phyloP scores from a whole-genome alignment of 2,797 vertebrate genomes.

The Botia almorhae region DNA sequence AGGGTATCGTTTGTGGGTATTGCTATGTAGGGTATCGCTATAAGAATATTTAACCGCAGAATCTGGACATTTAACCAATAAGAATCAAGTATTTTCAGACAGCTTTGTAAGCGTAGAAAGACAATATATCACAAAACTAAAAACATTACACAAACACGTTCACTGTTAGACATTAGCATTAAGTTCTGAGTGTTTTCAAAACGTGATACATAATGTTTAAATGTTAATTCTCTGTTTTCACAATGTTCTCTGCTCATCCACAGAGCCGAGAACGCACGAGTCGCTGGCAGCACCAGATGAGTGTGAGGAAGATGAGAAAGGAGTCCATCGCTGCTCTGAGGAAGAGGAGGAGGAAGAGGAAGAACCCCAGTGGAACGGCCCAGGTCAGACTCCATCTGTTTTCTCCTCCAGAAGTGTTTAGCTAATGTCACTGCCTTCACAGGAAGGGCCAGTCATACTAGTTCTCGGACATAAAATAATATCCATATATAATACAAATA shows the following conservation, averaged over 20 bases:
- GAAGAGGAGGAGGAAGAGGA: slow-evolving; percentile 64
- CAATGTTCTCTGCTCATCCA: slow-evolving; percentile 7
- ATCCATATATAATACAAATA: no score
- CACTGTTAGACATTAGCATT: background rate
- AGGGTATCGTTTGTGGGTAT: no score
- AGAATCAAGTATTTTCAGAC: no score
- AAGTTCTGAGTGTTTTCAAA: background rate
- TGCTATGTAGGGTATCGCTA: no score
- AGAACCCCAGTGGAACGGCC: slow-evolving; percentile 78
- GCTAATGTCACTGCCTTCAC: slow-evolving; percentile 29
- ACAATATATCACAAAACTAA: background rate
- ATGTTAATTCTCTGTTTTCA: background rate
- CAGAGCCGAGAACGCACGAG: slow-evolving; percentile 75
- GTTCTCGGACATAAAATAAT: slow-evolving; percentile 18
- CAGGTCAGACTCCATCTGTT: slow-evolving; percentile 78
- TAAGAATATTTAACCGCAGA: no score
- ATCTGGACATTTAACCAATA: no score
- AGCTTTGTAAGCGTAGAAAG: no score
- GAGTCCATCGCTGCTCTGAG: slow-evolving; percentile 62
- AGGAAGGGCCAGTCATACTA: slow-evolving; percentile 32
- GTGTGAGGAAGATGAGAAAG: slow-evolving; percentile 63
- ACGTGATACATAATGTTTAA: background rate
- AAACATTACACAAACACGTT: background rate
- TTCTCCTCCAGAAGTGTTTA: slow-evolving; percentile 19
- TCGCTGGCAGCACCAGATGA: slow-evolving; percentile 66